These are phyloP conservation scores for Lasius fuliginosus DNA, from an alignment of 2,888 invertebrate species.

Conservation along the genomic window DNA sequence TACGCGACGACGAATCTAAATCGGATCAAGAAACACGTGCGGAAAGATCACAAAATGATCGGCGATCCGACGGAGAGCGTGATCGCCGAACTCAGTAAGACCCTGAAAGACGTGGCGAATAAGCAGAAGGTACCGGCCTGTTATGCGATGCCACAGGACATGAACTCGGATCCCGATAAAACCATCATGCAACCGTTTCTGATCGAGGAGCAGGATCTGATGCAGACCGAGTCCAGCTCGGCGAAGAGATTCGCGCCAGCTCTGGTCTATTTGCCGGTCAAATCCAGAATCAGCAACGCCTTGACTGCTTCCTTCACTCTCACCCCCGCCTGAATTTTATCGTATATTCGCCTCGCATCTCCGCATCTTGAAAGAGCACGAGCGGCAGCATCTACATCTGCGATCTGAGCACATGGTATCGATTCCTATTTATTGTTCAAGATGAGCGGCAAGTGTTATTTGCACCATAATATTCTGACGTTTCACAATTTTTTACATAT, in stretches of 20 bases:
- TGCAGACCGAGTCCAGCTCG: conserved; percentile 77
- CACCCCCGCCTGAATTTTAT: conserved; percentile 92
- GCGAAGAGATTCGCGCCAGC: conserved; percentile 93
- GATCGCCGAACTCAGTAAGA: conserved; percentile 86
- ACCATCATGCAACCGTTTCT: conserved; percentile 98
- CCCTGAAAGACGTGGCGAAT: conserved; percentile 87
- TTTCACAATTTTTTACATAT: conserved; percentile 34
- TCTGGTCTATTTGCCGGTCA: conserved; percentile 97
- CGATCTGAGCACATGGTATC: conserved; percentile 82
- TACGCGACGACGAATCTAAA: conserved; percentile 84
- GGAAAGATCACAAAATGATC: conserved; percentile 86
- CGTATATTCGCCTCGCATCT: neutral
- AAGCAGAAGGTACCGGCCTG: conserved; percentile 88
- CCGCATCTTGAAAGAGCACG: neutral
- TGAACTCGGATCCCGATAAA: conserved; percentile 86
- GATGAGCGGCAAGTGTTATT: conserved; percentile 64
- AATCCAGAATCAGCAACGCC: conserved; percentile 94
- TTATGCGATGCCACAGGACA: conserved; percentile 89
- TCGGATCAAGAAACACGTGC: conserved; percentile 86
- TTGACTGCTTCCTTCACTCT: conserved; percentile 97
- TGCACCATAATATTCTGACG: conserved; percentile 31
- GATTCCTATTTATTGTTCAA: conserved; percentile 80
- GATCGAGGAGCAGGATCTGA: conserved; percentile 90
- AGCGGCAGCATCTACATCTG: conserved; percentile 66
- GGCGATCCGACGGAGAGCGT: conserved; percentile 85